Conservation (phyloP, 2,888 invertebrate species). For the Uloborus plumipes region DNA sequence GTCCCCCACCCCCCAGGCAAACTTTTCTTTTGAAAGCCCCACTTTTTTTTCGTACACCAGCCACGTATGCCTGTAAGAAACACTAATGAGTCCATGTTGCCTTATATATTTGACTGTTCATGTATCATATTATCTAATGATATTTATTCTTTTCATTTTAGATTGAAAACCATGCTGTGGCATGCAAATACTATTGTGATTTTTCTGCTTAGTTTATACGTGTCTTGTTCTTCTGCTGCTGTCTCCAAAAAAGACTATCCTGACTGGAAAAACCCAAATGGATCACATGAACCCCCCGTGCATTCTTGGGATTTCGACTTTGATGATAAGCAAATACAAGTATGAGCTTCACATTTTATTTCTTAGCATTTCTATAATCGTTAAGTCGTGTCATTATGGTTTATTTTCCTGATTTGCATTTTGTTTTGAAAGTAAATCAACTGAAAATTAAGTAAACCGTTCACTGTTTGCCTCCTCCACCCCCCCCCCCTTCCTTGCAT, state of each 20-base stretch:
- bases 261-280: slow-evolving; percentile 55
- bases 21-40: too few relatives aligned
- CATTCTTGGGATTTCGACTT: slow-evolving; percentile 63
- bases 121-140: background rate
- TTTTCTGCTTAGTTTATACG: slow-evolving; percentile 5
- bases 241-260: slow-evolving; percentile 21
- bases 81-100: too few relatives aligned
- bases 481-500: too few relatives aligned
- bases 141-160: background rate
- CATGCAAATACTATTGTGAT: slow-evolving; percentile 1
- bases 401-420: background rate
- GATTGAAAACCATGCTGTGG: slow-evolving; percentile 1
- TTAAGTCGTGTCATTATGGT: background rate
- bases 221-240: background rate
- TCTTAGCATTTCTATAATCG: background rate
- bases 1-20: too few relatives aligned
- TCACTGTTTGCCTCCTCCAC: too few relatives aligned
- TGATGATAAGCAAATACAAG: slow-evolving; percentile 57
- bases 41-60: too few relatives aligned
- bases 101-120: too few relatives aligned
- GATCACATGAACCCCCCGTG: slow-evolving; percentile 41
- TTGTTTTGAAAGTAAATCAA: background rate
- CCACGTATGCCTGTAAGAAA: too few relatives aligned
- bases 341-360: background rate
- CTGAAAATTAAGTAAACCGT: too few relatives aligned